Evolutionary conservation across 2,797 vertebrate genomes (phyloP), one percentile per base, ranked within the genome.

Genomic region (Vespertilio murinus): DNA sequence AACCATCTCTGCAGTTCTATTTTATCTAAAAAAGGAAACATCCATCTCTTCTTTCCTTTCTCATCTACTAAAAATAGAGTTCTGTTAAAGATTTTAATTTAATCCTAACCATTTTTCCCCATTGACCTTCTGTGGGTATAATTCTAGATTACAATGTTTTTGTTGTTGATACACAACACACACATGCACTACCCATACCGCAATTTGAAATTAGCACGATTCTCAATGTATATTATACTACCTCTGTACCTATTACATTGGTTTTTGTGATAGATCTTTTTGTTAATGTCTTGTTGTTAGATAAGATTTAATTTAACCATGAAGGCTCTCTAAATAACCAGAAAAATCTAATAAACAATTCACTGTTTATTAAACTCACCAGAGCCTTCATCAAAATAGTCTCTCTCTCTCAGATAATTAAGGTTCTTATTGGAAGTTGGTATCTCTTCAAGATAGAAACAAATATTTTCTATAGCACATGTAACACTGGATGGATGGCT

Each of bases 361-460:
- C 64, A 94, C 22, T 93, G 52, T 73, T 94, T 90, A 79, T 95
- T 94, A 91, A 75, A 88, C 75, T 83, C 20, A 94, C 65, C 20
- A 70, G 22, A 71, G 30, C 33, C 16, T 75, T 93, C 59, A 69
- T 85, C 33, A 78, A 80, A 94, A 85, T 59, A n/a, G 22, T 35
- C 65, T 16, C 40, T 52, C 16, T 90, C 59, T 65, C 52, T 93
- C 56, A 70, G 20, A 23, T 95, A 75, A 23, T 84, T 79, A 80
- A 81, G 47, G 10, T 87, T 56, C 35, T 85, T 88, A 73, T 3
- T 61, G 13, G 45, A 97, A 74, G 6, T 42, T 65, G 78, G 30
- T 79, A 78, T 38, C 74, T 38, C 47, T 93, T 75, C 33, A 69
- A 92, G 40, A 42, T 9, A 56, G 30, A 22, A 92, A 28, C 49